Percentiles rank a stretch among this genome's conserved stretches.
These are phyloP conservation scores for Stigmatopora nigra DNA, from an alignment of 2,113 vertebrate genomes.

Conservation along the genomic window DNA sequence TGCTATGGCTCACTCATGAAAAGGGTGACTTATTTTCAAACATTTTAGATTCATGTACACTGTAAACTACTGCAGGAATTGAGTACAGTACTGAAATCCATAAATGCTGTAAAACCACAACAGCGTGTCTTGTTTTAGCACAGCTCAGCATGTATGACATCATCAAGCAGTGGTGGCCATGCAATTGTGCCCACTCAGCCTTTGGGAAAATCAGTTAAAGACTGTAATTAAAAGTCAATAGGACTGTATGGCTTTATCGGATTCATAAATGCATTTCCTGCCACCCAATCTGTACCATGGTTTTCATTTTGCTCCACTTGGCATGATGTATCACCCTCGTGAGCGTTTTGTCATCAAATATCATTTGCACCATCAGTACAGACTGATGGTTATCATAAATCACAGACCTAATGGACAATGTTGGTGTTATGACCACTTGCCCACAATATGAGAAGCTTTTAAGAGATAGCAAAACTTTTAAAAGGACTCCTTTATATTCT, in stretches of 20 bases:
- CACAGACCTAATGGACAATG: constrained; percentile 4
- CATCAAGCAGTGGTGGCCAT: neutral
- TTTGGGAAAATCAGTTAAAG: constrained; percentile 30
- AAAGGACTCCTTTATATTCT: neutral
- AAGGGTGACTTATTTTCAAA: no score
- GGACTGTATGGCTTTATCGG: constrained; percentile 20
- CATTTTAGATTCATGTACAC: no score
- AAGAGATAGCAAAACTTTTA: neutral
- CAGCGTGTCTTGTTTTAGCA: constrained; percentile 10
- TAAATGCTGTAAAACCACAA: constrained; percentile 12
- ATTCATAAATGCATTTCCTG: constrained; percentile 5
- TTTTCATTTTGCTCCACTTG: constrained; percentile 7
- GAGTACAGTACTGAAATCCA: constrained; percentile 20
- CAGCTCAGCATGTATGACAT: constrained; percentile 10
- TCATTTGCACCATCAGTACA: constrained; percentile 7
- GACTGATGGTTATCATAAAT: neutral
- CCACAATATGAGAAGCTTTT: neutral
- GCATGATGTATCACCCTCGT: neutral
- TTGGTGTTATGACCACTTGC: neutral
- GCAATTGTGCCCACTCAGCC: constrained; percentile 35
- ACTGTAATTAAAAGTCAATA: constrained; percentile 47
- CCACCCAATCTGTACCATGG: neutral
- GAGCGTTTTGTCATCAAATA: neutral
- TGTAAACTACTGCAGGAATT: neutral
- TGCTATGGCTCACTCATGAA: no score